A percentile compares a stretch with the other conserved stretches of the same genome.
These are phyloP conservation scores for Hirtodrosophila trivittata DNA, from an alignment of 2,888 invertebrate species.

Conservation along the genomic window DNA sequence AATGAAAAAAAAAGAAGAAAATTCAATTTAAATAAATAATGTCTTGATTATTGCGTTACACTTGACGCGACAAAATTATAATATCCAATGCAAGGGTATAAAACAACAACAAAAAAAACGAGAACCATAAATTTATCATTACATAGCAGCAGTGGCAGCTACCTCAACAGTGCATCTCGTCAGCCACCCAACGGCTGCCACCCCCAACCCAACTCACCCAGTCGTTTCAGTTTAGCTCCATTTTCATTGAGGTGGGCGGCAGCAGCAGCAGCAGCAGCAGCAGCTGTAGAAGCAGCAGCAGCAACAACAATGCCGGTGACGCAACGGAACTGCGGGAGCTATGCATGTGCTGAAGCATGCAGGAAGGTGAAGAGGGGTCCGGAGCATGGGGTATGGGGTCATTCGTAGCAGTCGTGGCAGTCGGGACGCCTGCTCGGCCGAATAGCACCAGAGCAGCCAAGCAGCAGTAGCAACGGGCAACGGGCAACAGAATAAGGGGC, in stretches of 20 bases:
- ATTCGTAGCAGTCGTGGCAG: not conserved
- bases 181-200: constrained; percentile 2
- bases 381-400: not conserved
- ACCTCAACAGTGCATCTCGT: constrained; percentile 67
- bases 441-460: no score
- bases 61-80: not conserved
- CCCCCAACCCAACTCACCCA: no score
- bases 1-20: not conserved
- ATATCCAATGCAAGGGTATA: constrained; percentile 2
- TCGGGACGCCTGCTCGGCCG: no score
- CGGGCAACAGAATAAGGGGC: not conserved
- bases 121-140: constrained; percentile 72
- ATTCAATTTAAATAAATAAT: constrained; percentile 1
- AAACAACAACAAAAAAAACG: constrained; percentile 9
- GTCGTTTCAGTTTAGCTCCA: not conserved
- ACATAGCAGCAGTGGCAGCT: constrained; percentile 51
- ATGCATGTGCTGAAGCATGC: constrained; percentile 52
- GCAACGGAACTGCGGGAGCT: constrained; percentile 68
- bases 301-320: constrained; percentile 55
- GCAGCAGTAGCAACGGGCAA: not conserved
- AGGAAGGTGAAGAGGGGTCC: constrained; percentile 5
- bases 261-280: constrained; percentile 13
- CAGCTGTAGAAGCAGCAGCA: constrained; percentile 4
- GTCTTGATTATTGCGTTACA: constrained; percentile 1
- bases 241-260: constrained; percentile 19